These are phyloP conservation scores for Sarcophilus harrisii DNA, from an alignment of 2,797 vertebrate species.

Conservation along the genomic window DNA sequence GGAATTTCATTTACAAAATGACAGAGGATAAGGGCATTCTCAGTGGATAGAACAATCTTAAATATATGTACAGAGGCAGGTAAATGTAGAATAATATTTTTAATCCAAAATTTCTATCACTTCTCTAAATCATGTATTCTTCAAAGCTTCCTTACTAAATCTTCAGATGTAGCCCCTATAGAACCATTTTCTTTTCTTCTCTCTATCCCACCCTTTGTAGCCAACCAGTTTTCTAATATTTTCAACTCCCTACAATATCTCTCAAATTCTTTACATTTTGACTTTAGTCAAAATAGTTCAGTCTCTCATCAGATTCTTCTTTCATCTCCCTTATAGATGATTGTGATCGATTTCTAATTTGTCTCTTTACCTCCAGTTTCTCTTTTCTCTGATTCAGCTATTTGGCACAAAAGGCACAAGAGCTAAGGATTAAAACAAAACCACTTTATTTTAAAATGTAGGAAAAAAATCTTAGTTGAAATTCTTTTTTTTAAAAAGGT, in stretches of 20 bases:
- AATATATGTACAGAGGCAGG: not conserved
- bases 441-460: not conserved
- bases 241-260: not conserved
- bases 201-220: not conserved
- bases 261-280: not conserved
- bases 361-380: not conserved
- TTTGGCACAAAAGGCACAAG: not conserved
- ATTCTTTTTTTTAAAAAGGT: not conserved
- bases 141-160: not conserved
- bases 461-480: not conserved
- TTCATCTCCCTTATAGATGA: not conserved
- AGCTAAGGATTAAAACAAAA: not conserved
- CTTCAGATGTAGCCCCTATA: not conserved
- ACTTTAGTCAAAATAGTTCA: not conserved
- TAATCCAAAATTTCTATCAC: not conserved
- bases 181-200: not conserved
- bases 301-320: not conserved
- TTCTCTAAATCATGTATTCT: not conserved
- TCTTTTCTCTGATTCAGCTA: not conserved
- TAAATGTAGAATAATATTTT: not conserved
- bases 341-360: not conserved
- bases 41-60: not conserved
- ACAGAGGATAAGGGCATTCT: not conserved
- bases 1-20: not conserved
- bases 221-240: not conserved